Evolutionary conservation across 2,797 vertebrate genomes (phyloP), one percentile per base, ranked within the genome.

Genomic region (Saguinus oedipus): DNA sequence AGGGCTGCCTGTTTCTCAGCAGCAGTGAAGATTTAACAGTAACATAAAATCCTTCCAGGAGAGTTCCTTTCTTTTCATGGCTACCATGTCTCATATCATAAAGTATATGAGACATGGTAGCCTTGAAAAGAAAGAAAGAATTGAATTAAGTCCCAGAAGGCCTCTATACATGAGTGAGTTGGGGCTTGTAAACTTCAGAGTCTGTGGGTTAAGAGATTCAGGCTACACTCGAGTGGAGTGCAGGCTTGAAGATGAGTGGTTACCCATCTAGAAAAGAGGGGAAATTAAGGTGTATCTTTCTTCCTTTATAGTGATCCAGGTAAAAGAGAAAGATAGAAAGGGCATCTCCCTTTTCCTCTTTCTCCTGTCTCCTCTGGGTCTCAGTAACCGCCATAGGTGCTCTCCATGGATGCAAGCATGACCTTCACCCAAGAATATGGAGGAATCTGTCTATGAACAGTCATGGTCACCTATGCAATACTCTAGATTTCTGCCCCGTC

Each of bases 271-370:
- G 30, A n/a, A 64, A 33, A 17, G 14, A 33, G 14, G 14, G 30
- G 14, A n/a, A 33, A 33, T 33, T 7, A 64, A n/a, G 30, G 30
- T 0, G 0, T 17, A 7, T 64, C 33, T 64, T 64, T 64, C 14
- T 3, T 64, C 61, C 14, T 64, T 64, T 64, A 64, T 64, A 64
- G 61, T n/a, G 61, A 64, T n/a, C 61, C 61, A 64, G 30, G 7
- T 3, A 8, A 15, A 15, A 64, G 61, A 17, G 13, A 64, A 64
- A 64, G 61, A 64, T 17, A 64, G 14, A 64, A 64, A 64, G 1
- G 30, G 14, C 61, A 17, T 33, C 61, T 15, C 61, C 7, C 15
- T 64, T 64, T 64, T 8, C 61, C 30, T 17, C 61, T 64, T 64
- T 64, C 61, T 33, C 30, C 14, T 33, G 14, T 64, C 30, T 33